These are phyloP conservation scores for Poecilus cupreus DNA, from an alignment of 2,888 invertebrate genomes.

Conservation along the genomic window DNA sequence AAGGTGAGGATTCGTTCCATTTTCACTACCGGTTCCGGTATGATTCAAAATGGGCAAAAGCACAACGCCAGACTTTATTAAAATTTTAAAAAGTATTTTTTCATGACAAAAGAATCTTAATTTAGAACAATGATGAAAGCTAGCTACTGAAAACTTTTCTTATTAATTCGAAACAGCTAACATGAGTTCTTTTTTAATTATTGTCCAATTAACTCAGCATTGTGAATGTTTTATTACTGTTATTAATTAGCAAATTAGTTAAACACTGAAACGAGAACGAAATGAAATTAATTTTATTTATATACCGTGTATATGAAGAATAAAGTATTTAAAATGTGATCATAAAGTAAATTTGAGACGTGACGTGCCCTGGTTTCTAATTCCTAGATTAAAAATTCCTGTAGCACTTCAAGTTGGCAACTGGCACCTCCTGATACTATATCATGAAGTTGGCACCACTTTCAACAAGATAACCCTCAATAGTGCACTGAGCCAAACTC, in stretches of 20 bases:
- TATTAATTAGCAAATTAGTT: neutral
- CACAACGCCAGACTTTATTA: constrained; percentile 37
- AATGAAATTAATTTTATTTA: neutral
- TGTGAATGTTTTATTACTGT: neutral
- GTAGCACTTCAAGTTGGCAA: constrained; percentile 18
- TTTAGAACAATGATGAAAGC: constrained; percentile 30
- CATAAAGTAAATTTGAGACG: too few species aligned
- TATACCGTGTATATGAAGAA: too few species aligned
- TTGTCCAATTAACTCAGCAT: neutral
- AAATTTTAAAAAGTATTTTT: constrained; percentile 37
- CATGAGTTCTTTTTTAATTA: constrained; percentile 3
- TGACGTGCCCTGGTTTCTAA: neutral
- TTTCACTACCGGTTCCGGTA: constrained; percentile 3
- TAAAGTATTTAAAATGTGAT: too few species aligned
- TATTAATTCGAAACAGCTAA: constrained; percentile 6
- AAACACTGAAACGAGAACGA: neutral
- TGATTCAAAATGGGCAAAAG: constrained; percentile 19
- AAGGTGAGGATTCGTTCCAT: neutral
- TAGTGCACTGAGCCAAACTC: constrained; percentile 40
- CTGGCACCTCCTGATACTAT: neutral
- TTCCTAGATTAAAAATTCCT: neutral
- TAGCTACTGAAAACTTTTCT: neutral
- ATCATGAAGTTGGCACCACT: constrained; percentile 39
- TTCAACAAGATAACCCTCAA: constrained; percentile 38
- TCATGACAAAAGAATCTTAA: constrained; percentile 46